phyloP scores from a whole-genome alignment of 2,888 invertebrate species.

The Saturnia japonica region DNA sequence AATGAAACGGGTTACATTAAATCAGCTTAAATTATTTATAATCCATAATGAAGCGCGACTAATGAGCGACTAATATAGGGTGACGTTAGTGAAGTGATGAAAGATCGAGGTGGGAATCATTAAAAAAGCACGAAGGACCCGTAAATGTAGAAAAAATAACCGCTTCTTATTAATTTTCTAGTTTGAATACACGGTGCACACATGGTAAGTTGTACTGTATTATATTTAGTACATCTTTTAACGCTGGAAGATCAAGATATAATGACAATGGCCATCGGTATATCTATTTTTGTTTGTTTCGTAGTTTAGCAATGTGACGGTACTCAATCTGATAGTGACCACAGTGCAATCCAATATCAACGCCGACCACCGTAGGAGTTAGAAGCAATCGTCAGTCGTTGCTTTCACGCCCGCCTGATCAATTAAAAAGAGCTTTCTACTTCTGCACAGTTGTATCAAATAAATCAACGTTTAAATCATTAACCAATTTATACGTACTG shows the following conservation, averaged over 20 bases:
- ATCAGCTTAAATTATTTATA: slow-evolving; percentile 20
- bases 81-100: slow-evolving; percentile 11
- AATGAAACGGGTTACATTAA: slow-evolving; percentile 8
- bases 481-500: too few species aligned
- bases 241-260: neutral
- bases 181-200: neutral
- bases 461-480: too few species aligned
- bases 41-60: slow-evolving; percentile 7
- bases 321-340: too few species aligned
- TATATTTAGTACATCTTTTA: neutral
- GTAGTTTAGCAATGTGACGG: too few species aligned
- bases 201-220: neutral
- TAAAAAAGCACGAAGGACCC: neutral
- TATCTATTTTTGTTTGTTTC: too few species aligned
- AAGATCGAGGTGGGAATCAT: slow-evolving; percentile 16
- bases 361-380: too few species aligned
- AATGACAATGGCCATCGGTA: neutral
- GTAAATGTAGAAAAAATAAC: neutral
- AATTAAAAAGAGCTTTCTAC: too few species aligned
- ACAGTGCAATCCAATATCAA: too few species aligned
- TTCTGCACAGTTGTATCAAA: too few species aligned
- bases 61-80: slow-evolving; percentile 16
- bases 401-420: too few species aligned
- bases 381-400: too few species aligned
- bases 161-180: neutral